phyloP scores from a whole-genome alignment of 92 coral and sea anemone species.

The Heliopora coerulea region DNA sequence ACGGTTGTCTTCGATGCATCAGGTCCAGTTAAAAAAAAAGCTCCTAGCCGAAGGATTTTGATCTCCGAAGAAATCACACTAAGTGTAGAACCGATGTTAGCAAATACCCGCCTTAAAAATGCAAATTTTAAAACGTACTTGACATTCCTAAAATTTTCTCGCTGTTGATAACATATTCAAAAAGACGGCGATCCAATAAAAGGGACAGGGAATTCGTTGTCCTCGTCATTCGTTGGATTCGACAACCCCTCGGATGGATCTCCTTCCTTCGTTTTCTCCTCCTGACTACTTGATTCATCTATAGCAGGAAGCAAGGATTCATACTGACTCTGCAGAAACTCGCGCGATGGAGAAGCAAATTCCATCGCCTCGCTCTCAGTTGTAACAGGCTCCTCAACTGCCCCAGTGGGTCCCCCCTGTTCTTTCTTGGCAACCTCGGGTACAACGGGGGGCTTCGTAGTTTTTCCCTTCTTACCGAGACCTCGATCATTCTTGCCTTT shows the following conservation, averaged over 20 bases:
- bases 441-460: neutral
- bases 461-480: constrained; percentile 45
- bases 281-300: neutral
- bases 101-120: too few relatives aligned
- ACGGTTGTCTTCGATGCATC: too few relatives aligned
- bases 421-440: constrained; percentile 32
- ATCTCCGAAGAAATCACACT: too few relatives aligned
- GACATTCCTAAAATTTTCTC: neutral
- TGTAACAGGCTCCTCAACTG: constrained; percentile 15
- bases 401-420: constrained; percentile 10
- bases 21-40: too few relatives aligned
- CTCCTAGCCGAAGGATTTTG: too few relatives aligned
- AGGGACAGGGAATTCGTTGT: constrained; percentile 6
- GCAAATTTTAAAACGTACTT: too few relatives aligned
- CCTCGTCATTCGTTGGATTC: neutral
- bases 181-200: constrained; percentile 31
- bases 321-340: constrained; percentile 36
- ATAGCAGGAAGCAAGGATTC: constrained; percentile 35
- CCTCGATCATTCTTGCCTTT: constrained; percentile 69
- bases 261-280: neutral
- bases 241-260: neutral
- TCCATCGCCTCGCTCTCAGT: constrained; percentile 21
- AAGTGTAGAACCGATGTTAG: too few relatives aligned
- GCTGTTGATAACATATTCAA: neutral
- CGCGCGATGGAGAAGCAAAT: constrained; percentile 21